Evolutionary conservation across 2,888 invertebrate species (phyloP), one percentile per base, ranked within the genome.

Genomic region (Anaspis maculata): DNA sequence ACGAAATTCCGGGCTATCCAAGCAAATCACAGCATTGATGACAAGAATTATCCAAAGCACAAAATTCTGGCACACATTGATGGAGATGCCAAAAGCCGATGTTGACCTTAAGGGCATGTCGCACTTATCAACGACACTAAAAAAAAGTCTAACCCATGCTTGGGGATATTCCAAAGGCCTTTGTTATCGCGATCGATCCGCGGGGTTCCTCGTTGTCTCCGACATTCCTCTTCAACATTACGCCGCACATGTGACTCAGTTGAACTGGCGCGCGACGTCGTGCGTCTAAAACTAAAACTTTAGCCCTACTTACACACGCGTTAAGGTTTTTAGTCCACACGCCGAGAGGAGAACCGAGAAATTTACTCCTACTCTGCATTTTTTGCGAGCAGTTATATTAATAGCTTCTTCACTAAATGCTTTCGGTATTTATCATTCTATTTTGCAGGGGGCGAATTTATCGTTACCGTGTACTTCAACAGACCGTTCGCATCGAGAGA

Each of bases 1-100:
- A 33, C 55, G 55, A 39, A 57, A 56, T 38, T 55, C 57, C 37
- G 50, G 49, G 15, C 45, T 48, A 48, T 55, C 49, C 51, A 53
- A 40, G 26, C 44, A 35, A 26, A 27, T 13, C 27, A 43, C 47
- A 13, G 32, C 29, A 15, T 29, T 16, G 21, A 27, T 3, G 16
- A 30, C 34, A 41, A 22, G 30, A 34, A 5, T 19, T 5, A 5
- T 6, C 26, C 27, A 27, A 16, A 28, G 24, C n/a, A 31, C 34
- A 23, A 46, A 19, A 9, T 24, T 24, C 19, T 6, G 33, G 27
- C 37, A 32, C 30, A 44, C 15, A 36, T 48, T 33, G 14, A 32
- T 10, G 3, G 13, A 12, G 13, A 12, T 25, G 13, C 25, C 13
- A 25, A 25, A 25, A 25, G 12, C 9, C 13, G 11, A 25, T 21